Percentiles rank a stretch among this genome's conserved stretches.
phyloP scores from a whole-genome alignment of 2,888 invertebrate genomes.

The Crematogaster levior region DNA sequence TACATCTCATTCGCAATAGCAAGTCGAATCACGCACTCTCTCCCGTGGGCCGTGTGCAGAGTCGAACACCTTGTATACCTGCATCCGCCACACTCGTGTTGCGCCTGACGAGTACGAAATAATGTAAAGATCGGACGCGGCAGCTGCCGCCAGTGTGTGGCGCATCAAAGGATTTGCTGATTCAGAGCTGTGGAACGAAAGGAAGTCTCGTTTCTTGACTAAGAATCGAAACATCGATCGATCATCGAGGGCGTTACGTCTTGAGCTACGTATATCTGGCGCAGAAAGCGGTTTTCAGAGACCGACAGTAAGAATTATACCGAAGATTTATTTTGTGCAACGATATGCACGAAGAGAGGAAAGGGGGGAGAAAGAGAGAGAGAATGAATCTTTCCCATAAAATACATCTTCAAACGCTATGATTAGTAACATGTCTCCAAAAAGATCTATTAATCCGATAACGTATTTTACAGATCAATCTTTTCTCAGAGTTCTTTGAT shows the following conservation, averaged over 20 bases:
- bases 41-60: slow-evolving; percentile 56
- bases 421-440: neutral
- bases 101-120: slow-evolving; percentile 69
- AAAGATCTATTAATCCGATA: slow-evolving; percentile 36
- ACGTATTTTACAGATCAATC: neutral
- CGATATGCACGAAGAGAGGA: slow-evolving; percentile 64
- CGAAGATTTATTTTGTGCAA: slow-evolving; percentile 66
- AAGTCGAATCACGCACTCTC: slow-evolving; percentile 7
- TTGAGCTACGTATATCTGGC: slow-evolving; percentile 62
- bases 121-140: slow-evolving; percentile 72
- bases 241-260: slow-evolving; percentile 75
- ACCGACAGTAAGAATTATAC: slow-evolving; percentile 57
- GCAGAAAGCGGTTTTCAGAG: slow-evolving; percentile 44
- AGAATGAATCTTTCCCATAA: slow-evolving; percentile 32
- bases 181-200: slow-evolving; percentile 71
- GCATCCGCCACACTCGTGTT: slow-evolving; percentile 63
- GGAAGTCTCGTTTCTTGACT: slow-evolving; percentile 64
- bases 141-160: slow-evolving; percentile 71
- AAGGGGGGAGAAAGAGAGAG: too few relatives aligned
- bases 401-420: neutral
- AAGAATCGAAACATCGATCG: slow-evolving; percentile 74
- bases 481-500: neutral
- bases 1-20: neutral
- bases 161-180: slow-evolving; percentile 79
- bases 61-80: slow-evolving; percentile 64